These are phyloP conservation scores for Zaprionus kolodkinae DNA, from an alignment of 1,140 invertebrate species.

Conservation along the genomic window DNA sequence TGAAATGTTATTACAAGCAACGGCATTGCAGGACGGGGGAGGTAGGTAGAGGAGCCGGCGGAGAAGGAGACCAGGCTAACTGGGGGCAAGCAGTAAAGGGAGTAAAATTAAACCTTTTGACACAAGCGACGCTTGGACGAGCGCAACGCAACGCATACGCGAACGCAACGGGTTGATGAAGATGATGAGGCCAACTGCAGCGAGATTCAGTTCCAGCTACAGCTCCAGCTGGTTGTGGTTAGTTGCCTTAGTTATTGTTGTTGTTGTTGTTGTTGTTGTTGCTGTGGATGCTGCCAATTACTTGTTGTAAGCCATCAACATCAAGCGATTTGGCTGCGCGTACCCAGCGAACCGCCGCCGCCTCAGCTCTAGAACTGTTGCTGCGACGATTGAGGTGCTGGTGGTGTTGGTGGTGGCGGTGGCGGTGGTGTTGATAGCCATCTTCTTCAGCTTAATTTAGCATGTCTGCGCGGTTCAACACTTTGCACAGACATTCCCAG, in stretches of 20 bases:
- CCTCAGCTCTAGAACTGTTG: slow-evolving; percentile 1
- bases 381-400: slow-evolving; percentile 27
- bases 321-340: slow-evolving; percentile 80
- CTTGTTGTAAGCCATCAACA: slow-evolving; percentile 83
- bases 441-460: slow-evolving; percentile 84
- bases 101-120: slow-evolving; percentile 81
- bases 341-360: slow-evolving; percentile 32
- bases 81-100: slow-evolving; percentile 6
- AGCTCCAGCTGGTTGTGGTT: slow-evolving; percentile 53
- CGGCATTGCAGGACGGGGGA: not conserved
- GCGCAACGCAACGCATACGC: slow-evolving; percentile 14
- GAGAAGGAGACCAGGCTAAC: not conserved
- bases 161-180: slow-evolving; percentile 42
- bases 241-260: slow-evolving; percentile 40
- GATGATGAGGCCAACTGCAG: slow-evolving; percentile 45
- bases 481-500: slow-evolving; percentile 59
- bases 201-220: slow-evolving; percentile 25
- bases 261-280: slow-evolving; percentile 52
- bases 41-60: not conserved
- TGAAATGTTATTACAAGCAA: slow-evolving; percentile 78
- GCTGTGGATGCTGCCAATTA: slow-evolving; percentile 83
- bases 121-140: slow-evolving; percentile 74
- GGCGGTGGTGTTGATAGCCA: slow-evolving; percentile 81
- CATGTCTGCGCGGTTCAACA: slow-evolving; percentile 83
- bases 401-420: slow-evolving; percentile 32